Base-by-base conservation (phyloP, 1,140 invertebrate genomes). In the Mercenaria mercenaria region DNA sequence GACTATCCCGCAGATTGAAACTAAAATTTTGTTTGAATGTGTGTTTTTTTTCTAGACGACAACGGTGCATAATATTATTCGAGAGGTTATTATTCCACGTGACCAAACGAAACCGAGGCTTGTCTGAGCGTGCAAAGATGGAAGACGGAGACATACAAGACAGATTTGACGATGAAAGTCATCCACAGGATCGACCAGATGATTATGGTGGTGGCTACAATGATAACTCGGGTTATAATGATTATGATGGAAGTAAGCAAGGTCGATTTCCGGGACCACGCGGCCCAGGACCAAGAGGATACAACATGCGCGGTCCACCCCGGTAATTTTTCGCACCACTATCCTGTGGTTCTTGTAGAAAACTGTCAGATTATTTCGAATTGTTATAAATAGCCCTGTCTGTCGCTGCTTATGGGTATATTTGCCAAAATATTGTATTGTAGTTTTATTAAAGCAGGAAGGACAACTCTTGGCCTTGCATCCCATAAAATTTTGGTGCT, bases 221-320 rank as follows among this genome's bases (percentile, higher is more conserved):
- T 20, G 82, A 64, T 39, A 67, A 37, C 39, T 86, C 72, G 39
- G 88, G 84, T 26, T 85, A 84, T 23, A 81, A 74, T 81, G 80
- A 80, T 3, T 89, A 88, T 37, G 72, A 87, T 39, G 86, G 87
- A 41, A 86, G 59, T 34, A 91, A 87, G 61, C 67, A 80, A 13
- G 72, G 84, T 26, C 67, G 83, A 32, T 82, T 76, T 59, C 85
- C 29, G 18, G 91, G 91, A 43, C 91, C 91, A 67, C 41, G 87
- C 29, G 87, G 87, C 2, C 79, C 79, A 47, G 87, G 87, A 37
- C 87, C 87, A 20, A 67, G 87, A 61, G 87, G 87, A 41, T 79
- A 26, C 52, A 76, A 50, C 61, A 84, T 82, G 80, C 56, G 82
- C 3, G 64, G 61, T 43, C 82, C 82, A 26, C 82, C 82, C 3